Evolutionary conservation across 2,797 vertebrate species (phyloP).

Genomic region (Hafferia zeledoni): DNA sequence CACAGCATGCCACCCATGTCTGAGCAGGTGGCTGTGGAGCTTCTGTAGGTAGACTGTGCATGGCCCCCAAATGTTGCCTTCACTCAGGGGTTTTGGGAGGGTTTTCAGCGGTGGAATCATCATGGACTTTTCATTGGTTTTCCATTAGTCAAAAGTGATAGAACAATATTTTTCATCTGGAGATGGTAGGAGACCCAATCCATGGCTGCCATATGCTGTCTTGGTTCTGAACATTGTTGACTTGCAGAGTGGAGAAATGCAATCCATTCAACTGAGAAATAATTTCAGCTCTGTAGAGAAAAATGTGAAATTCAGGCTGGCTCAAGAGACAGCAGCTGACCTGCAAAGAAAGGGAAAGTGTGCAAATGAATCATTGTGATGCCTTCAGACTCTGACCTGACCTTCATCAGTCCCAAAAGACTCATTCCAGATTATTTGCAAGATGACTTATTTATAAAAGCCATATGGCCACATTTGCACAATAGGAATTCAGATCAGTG

Average conservation of each 20-base stretch:
- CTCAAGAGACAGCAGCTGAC: background rate
- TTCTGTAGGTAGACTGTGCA: background rate
- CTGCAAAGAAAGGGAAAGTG: background rate
- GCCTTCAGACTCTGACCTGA: background rate
- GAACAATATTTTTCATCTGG: background rate
- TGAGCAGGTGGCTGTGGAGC: background rate
- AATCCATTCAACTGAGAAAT: background rate
- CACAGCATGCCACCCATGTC: background rate
- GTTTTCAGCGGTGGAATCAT: background rate
- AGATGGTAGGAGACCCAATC: background rate
- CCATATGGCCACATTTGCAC: background rate
- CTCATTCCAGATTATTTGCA: background rate
- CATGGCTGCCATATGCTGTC: background rate
- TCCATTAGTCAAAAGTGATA: background rate
- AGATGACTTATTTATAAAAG: constrained; percentile 16
- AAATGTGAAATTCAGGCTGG: background rate
- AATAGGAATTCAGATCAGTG: background rate
- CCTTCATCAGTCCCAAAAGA: background rate
- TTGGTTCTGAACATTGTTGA: background rate
- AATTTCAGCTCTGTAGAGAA: background rate
- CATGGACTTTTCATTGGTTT: background rate
- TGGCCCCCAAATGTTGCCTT: background rate
- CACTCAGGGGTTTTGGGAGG: background rate
- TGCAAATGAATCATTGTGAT: background rate
- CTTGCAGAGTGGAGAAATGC: background rate